Evolutionary conservation across 2,113 vertebrate genomes (phyloP).

Genomic region (Poicephalus gulielmi): DNA sequence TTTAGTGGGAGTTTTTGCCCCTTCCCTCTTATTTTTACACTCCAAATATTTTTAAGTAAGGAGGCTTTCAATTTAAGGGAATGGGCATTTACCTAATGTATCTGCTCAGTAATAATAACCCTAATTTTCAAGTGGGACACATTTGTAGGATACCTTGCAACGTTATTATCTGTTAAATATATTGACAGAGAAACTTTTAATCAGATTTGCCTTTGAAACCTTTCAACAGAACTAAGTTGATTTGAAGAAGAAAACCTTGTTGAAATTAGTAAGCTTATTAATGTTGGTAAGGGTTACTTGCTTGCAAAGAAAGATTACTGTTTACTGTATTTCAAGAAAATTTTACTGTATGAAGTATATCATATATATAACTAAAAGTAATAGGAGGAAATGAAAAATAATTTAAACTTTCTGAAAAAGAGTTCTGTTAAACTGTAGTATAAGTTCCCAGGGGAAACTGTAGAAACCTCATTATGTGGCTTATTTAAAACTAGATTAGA

Average conservation of each 20-base stretch:
- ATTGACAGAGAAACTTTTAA: not conserved
- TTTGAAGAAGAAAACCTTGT: not conserved
- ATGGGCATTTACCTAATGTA: not conserved
- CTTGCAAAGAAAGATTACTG: not conserved
- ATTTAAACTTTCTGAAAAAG: conserved; percentile 55
- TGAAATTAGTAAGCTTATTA: not conserved
- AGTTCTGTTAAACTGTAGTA: conserved; percentile 24
- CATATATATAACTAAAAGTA: conserved; percentile 31
- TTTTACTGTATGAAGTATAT: not conserved
- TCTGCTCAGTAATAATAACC: not conserved
- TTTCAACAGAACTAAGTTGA: not conserved
- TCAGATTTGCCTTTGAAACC: not conserved
- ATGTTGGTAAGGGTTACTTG: not conserved
- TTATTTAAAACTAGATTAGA: conserved; percentile 64
- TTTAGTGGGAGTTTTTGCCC: not conserved
- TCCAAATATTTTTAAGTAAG: not conserved
- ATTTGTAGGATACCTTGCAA: not conserved
- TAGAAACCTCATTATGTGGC: conserved; percentile 53
- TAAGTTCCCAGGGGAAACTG: conserved; percentile 33
- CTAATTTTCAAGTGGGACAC: not conserved
- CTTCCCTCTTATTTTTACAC: not conserved
- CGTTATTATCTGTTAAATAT: not conserved
- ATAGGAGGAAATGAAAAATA: conserved; percentile 58
- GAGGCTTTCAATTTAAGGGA: not conserved
- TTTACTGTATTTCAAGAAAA: conserved; percentile 23